phyloP scores from a whole-genome alignment of 2,113 vertebrate species.

The Sander lucioperca region DNA sequence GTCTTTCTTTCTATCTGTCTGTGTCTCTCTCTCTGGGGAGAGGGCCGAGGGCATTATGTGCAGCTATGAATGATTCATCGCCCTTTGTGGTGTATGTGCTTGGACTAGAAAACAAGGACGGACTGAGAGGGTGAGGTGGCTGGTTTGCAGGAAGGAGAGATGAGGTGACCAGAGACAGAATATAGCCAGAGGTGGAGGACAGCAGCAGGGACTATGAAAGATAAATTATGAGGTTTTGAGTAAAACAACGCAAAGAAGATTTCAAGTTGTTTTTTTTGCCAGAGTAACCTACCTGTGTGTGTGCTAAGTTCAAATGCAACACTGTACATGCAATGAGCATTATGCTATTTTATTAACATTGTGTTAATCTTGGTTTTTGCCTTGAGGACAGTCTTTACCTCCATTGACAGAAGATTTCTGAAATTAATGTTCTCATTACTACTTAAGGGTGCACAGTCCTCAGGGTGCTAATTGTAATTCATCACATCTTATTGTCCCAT shows the following conservation, averaged over 20 bases:
- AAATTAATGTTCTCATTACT: constrained; percentile 53
- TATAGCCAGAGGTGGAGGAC: constrained; percentile 28
- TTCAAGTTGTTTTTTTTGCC: not conserved
- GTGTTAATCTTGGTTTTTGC: not conserved
- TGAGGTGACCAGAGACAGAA: constrained; percentile 55
- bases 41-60: constrained; percentile 72
- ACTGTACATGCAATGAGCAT: not conserved
- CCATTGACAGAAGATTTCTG: constrained; percentile 26
- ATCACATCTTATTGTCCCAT: constrained; percentile 44
- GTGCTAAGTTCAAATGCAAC: not conserved
- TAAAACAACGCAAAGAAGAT: not conserved
- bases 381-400: constrained; percentile 14
- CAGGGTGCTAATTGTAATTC: constrained; percentile 51
- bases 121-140: constrained; percentile 35
- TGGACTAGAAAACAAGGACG: constrained; percentile 67
- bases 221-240: not conserved
- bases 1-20: constrained; percentile 38
- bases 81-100: constrained; percentile 69
- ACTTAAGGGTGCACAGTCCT: constrained; percentile 30
- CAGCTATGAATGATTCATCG: constrained; percentile 81
- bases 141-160: constrained; percentile 40
- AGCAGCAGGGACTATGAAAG: constrained; percentile 11
- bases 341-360: not conserved
- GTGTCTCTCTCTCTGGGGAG: constrained; percentile 58
- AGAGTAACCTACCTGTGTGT: not conserved